These are phyloP conservation scores for Balaeniceps rex DNA, from an alignment of 2,113 vertebrate genomes.

Conservation along the genomic window DNA sequence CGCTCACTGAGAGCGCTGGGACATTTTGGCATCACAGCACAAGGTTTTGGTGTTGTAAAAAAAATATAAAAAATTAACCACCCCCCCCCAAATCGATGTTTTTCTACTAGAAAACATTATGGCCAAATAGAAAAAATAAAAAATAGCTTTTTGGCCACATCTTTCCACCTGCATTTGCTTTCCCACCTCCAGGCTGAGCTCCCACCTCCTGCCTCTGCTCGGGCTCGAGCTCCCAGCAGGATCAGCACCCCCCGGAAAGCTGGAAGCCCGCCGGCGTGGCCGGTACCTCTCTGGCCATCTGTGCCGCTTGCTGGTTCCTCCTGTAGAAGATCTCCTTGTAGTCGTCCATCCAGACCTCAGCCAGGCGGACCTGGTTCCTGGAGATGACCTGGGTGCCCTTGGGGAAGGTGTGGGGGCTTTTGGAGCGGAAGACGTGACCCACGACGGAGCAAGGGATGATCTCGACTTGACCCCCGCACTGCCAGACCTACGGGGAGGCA, in stretches of 20 bases:
- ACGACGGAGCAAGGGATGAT: slow-evolving; percentile 96
- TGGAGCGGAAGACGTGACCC: slow-evolving; percentile 94
- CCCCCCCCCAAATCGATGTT: accelerated
- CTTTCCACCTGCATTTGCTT: not conserved
- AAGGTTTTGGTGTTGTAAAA: not conserved
- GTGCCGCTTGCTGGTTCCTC: slow-evolving; percentile 83
- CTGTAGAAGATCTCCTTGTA: slow-evolving; percentile 93
- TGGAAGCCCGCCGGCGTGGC: accelerated
- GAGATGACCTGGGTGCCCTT: slow-evolving; percentile 92
- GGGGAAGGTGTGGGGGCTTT: slow-evolving; percentile 96
- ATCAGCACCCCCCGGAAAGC: not conserved
- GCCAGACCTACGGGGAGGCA: slow-evolving; percentile 84
- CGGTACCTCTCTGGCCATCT: slow-evolving; percentile 85
- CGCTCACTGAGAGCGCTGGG: accelerated
- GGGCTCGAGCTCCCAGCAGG: not conserved
- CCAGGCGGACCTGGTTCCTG: slow-evolving; percentile 93
- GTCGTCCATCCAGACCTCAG: slow-evolving; percentile 96
- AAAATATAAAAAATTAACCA: too few species aligned
- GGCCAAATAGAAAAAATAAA: not conserved
- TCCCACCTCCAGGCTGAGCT: not conserved
- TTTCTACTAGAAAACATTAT: not conserved
- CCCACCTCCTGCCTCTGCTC: not conserved
- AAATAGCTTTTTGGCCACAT: not conserved
- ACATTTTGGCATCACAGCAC: not conserved
- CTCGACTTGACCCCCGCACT: slow-evolving; percentile 91